phyloP scores from a whole-genome alignment of 2,888 invertebrate genomes.

The Diplazon laetatorius region DNA sequence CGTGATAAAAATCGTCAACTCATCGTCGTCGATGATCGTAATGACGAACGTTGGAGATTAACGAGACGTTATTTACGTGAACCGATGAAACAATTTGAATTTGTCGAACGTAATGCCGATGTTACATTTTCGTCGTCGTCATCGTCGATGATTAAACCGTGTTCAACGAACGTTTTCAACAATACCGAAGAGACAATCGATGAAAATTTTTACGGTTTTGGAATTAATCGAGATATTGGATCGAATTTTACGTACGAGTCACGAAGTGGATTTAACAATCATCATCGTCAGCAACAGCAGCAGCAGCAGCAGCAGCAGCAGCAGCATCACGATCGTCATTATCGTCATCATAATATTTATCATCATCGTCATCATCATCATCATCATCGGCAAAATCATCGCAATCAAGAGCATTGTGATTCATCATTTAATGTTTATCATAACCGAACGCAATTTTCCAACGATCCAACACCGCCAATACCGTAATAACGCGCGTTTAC shows the following conservation, averaged over 20 bases:
- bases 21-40: no score
- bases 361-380: conserved; percentile 39
- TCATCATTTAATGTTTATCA: conserved; percentile 43
- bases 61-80: no score
- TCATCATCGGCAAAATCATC: conserved; percentile 22
- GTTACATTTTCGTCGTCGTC: no score
- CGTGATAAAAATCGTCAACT: no score
- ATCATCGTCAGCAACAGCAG: conserved; percentile 39
- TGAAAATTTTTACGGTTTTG: conserved; percentile 4
- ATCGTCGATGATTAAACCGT: conserved; percentile 1
- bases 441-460: conserved; percentile 44
- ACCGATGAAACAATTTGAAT: no score
- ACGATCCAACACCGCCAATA: conserved; percentile 48
- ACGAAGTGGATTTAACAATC: conserved; percentile 4
- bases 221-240: conserved; percentile 11
- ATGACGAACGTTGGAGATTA: no score
- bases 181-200: conserved; percentile 2
- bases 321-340: conserved; percentile 31
- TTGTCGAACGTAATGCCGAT: no score
- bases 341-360: conserved; percentile 29
- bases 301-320: conserved; percentile 44
- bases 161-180: not conserved
- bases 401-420: conserved; percentile 39
- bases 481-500: conserved; percentile 56
- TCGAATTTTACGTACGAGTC: not conserved